Percentiles rank a stretch among this genome's conserved stretches.
Conservation (phyloP, 1,140 invertebrate species). For the Akabosia matsudoensis region DNA sequence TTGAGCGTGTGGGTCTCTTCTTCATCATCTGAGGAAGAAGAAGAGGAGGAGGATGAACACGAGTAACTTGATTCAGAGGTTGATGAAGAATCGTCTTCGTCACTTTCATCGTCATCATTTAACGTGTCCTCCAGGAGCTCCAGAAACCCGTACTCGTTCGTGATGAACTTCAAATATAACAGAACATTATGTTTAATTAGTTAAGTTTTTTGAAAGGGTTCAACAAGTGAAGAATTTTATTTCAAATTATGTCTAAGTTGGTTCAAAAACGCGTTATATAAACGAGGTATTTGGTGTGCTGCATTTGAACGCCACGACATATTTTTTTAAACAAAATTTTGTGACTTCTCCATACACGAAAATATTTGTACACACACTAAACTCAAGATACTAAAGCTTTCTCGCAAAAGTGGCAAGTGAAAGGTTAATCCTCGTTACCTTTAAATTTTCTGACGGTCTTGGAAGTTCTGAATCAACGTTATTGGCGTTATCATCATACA, state of each 20-base stretch:
- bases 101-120: neutral
- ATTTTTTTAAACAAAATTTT: too few relatives aligned
- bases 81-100: neutral
- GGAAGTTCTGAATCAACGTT: neutral
- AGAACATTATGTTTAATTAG: neutral
- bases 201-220: too few relatives aligned
- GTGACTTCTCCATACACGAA: too few relatives aligned
- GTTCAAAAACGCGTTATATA: too few relatives aligned
- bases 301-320: too few relatives aligned
- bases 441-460: neutral
- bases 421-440: neutral
- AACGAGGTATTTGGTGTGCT: too few relatives aligned
- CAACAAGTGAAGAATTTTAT: too few relatives aligned
- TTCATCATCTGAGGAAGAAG: neutral
- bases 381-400: too few relatives aligned
- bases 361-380: too few relatives aligned
- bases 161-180: neutral
- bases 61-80: neutral
- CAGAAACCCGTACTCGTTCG: conserved; percentile 12
- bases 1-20: neutral
- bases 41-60: neutral
- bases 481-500: neutral
- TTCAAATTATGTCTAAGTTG: too few relatives aligned
- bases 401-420: neutral
- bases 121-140: neutral